Percentiles rank a stretch among this genome's conserved stretches.
Conservation (phyloP, 1,140 invertebrate genomes). For the Atta texana region DNA sequence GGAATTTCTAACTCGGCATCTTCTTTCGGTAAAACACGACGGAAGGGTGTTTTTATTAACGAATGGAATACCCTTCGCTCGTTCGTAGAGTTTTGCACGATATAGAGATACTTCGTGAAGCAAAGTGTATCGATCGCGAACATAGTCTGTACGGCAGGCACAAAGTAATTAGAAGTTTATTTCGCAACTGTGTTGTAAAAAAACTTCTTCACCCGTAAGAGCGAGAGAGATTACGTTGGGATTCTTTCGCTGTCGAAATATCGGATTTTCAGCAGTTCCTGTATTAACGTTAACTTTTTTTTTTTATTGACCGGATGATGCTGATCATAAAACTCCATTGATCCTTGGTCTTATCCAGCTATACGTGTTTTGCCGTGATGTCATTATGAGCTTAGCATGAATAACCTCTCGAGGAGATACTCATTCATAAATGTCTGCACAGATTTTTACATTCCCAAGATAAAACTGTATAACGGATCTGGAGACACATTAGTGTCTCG, state of each 20-base stretch:
- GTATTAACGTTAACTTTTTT: slow-evolving; percentile 22
- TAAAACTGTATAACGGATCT: background rate
- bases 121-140: slow-evolving; percentile 23
- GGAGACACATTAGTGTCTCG: background rate
- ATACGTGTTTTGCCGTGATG: background rate
- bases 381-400: background rate
- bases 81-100: slow-evolving; percentile 25
- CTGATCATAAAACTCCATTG: background rate
- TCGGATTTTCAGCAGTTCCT: slow-evolving; percentile 10
- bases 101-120: slow-evolving; percentile 5
- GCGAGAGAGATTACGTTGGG: slow-evolving; percentile 32
- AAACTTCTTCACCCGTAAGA: slow-evolving; percentile 29
- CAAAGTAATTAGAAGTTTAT: slow-evolving; percentile 68
- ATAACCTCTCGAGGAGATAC: background rate
- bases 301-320: background rate
- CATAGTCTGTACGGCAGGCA: background rate
- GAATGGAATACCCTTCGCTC: slow-evolving; percentile 22
- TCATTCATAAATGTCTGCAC: background rate
- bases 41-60: background rate
- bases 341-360: slow-evolving; percentile 19
- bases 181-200: slow-evolving; percentile 20
- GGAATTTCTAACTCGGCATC: slow-evolving; percentile 10
- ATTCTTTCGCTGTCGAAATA: slow-evolving; percentile 23
- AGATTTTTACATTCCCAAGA: background rate
- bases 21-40: background rate